phyloP scores from a whole-genome alignment of 2,113 vertebrate species.

The Bufo bufo region DNA sequence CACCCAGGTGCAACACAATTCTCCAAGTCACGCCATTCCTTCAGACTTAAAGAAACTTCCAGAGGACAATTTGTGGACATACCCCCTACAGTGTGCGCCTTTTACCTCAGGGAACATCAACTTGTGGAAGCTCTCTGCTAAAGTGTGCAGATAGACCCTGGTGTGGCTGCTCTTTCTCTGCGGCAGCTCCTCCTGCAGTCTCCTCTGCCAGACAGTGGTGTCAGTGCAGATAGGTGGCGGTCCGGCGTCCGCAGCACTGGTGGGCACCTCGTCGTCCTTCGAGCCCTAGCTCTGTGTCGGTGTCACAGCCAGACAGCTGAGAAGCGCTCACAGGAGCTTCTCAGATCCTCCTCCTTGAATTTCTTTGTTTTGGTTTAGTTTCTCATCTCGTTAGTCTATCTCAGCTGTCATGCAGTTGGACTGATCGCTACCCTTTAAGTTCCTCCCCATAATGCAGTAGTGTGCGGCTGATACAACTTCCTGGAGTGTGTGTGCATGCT shows the following conservation, averaged over 20 bases:
- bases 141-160: slow-evolving; percentile 91
- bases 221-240: slow-evolving; percentile 74
- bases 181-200: slow-evolving; percentile 70
- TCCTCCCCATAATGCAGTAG: too few species aligned
- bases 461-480: too few species aligned
- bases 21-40: background rate
- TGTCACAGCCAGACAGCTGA: too few species aligned
- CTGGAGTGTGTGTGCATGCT: too few species aligned
- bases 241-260: slow-evolving; percentile 62
- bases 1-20: background rate
- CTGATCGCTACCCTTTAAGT: too few species aligned
- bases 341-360: too few species aligned
- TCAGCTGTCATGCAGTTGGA: too few species aligned
- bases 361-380: too few species aligned
- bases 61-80: too few species aligned
- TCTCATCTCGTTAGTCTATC: too few species aligned
- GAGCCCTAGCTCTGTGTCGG: slow-evolving; percentile 73
- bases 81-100: background rate
- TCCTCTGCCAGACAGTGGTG: background rate
- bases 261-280: slow-evolving; percentile 73
- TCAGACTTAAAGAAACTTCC: too few species aligned
- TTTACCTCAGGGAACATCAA: slow-evolving; percentile 93
- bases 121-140: slow-evolving; percentile 94
- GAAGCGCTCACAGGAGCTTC: too few species aligned
- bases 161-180: slow-evolving; percentile 82